Base-by-base conservation (phyloP, 2,888 invertebrate species). In the Crematogaster levior region DNA sequence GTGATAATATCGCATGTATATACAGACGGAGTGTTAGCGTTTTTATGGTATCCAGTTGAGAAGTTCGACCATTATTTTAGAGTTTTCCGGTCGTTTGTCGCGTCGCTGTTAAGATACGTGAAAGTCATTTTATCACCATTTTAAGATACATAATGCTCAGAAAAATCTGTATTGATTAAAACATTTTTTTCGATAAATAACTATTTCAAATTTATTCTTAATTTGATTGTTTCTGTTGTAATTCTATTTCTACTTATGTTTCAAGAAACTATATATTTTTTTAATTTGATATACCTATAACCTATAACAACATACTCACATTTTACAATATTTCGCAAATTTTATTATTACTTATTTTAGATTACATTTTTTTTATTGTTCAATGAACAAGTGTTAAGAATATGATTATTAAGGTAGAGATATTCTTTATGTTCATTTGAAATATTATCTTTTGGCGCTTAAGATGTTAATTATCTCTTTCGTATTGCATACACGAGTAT, bases 381-480 rank as follows among this genome's bases (percentile, higher is more conserved):
- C 30, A 53, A 37, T 21, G 1, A 15, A 6, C 34, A 34, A 21
- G 2, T n/a, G 3, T 68, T 15, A 34, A 24, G 18, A 46, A 18
- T 30, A 30, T 30, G 10, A 0, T 66, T 34, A 48, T 27, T 27
- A 66, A 46, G 27, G n/a, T 21, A 68, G 15, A 37, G 21, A 37
- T 34, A 4, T 34, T 48, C 7, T 34, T 73, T 34, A 48, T 46
- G 18, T 43, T 18, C 43, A n/a, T 2, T 6, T 27, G 37, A 40
- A 27, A 53, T 15, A 4, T 9, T 15, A 37, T 6, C 10, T n/a
- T 6, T 37, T 34, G 21, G 21, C 30, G 60, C 60, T 40, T 48
- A 56, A 68, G 46, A 51, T 58, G 51, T 79, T 83, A 83, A 83
- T 83, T 83, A 58, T 79, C 58, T 58, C 37, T 58, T 63, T 34